Conservation (phyloP, 2,113 vertebrate genomes). For the Mirza zaza region DNA sequence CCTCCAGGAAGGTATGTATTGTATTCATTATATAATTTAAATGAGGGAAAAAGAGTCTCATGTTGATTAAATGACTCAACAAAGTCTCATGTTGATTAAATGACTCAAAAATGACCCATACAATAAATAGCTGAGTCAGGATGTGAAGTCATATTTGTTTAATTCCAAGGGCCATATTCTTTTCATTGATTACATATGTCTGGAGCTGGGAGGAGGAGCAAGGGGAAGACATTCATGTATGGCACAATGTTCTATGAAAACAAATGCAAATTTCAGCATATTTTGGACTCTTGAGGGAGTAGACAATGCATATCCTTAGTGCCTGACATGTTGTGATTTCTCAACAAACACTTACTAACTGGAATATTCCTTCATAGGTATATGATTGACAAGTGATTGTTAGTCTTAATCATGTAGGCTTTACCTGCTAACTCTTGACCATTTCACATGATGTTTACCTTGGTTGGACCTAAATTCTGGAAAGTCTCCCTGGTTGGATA, state of each 20-base stretch:
- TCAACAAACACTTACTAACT: constrained; percentile 32
- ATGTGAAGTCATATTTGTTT: neutral
- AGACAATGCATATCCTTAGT: neutral
- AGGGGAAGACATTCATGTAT: neutral
- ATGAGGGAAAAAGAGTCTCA: neutral
- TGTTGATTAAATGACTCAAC: constrained; percentile 17
- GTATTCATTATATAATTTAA: neutral
- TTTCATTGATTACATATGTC: neutral
- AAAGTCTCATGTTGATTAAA: constrained; percentile 21
- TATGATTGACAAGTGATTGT: neutral
- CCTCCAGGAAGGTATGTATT: neutral
- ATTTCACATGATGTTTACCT: neutral
- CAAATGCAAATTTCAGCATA: constrained; percentile 19
- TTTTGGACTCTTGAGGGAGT: constrained; percentile 9
- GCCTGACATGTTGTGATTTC: neutral
- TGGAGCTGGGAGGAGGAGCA: neutral
- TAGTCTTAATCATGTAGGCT: neutral
- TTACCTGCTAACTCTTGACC: neutral
- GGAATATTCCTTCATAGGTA: neutral
- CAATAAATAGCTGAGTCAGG: neutral
- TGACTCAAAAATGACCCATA: constrained; percentile 21
- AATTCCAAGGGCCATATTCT: neutral
- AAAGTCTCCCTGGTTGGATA: neutral
- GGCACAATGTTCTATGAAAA: constrained; percentile 18
- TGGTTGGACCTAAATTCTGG: neutral